Conservation (phyloP, 2,888 invertebrate species). For the Macaria liturata region DNA sequence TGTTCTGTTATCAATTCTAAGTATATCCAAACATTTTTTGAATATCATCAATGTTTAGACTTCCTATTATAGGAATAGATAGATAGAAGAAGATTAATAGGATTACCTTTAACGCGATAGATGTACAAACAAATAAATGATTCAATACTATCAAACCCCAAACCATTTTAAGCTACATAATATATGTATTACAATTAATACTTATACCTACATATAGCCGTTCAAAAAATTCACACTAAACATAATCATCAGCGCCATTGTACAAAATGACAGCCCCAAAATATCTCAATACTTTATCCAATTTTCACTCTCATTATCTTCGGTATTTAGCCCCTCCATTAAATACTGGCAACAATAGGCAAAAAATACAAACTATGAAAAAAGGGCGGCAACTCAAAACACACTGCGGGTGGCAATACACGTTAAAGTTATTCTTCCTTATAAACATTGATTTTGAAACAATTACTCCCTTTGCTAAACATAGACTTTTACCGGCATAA, state of each 20-base stretch:
- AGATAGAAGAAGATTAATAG: no score
- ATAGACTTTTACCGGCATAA: slow-evolving; percentile 8
- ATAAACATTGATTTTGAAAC: slow-evolving; percentile 35
- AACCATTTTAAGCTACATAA: no score
- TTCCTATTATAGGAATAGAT: no score
- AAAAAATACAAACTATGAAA: slow-evolving; percentile 10
- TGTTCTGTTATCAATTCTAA: no score
- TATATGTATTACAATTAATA: no score
- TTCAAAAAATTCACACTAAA: not conserved
- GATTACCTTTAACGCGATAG: no score
- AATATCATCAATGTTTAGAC: no score
- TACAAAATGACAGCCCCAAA: slow-evolving; percentile 19
- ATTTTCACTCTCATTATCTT: slow-evolving; percentile 57
- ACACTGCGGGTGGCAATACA: slow-evolving; percentile 52
- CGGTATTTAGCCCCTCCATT: slow-evolving; percentile 50
- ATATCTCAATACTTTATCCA: slow-evolving; percentile 44
- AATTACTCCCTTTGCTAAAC: slow-evolving; percentile 16
- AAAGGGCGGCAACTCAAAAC: slow-evolving; percentile 46
- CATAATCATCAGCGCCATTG: slow-evolving; percentile 15
- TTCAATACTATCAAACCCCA: no score
- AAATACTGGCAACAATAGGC: slow-evolving; percentile 42
- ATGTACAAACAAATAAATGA: no score
- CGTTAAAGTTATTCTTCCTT: slow-evolving; percentile 20
- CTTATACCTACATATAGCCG: no score
- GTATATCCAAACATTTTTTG: no score